Percentiles rank a stretch among this genome's conserved stretches.
Conservation (phyloP, 2,888 invertebrate species). For the Tetheella fluctuosa region DNA sequence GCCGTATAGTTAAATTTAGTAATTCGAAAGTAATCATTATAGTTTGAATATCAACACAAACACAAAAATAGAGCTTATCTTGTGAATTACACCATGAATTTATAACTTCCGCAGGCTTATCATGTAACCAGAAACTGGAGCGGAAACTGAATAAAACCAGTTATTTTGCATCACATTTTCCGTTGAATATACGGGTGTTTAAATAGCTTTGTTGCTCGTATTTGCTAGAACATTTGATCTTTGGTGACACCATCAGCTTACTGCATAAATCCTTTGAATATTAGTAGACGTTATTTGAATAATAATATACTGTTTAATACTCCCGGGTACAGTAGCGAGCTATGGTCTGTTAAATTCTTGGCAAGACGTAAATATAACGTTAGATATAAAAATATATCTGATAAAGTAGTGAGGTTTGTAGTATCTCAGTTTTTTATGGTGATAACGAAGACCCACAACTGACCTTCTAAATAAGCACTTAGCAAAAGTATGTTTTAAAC, state of each 20-base stretch:
- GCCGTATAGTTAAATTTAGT: not conserved
- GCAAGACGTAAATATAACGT: too few relatives aligned
- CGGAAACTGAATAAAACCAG: slow-evolving; percentile 12
- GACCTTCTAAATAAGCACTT: too few relatives aligned
- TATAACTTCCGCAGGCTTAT: slow-evolving; percentile 12
- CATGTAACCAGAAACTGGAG: slow-evolving; percentile 3
- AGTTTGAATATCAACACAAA: not conserved
- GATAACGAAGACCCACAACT: too few relatives aligned
- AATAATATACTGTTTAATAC: not conserved
- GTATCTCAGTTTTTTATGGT: too few relatives aligned
- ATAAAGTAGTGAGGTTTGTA: too few relatives aligned
- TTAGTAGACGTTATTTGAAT: not conserved
- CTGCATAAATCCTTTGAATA: not conserved
- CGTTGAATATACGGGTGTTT: not conserved
- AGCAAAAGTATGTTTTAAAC: too few relatives aligned
- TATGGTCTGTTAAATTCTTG: too few relatives aligned
- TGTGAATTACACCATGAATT: slow-evolving; percentile 1
- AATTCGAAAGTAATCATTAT: not conserved
- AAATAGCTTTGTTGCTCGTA: not conserved
- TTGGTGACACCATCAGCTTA: not conserved
- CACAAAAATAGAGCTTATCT: slow-evolving; percentile 4
- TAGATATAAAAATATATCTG: too few relatives aligned
- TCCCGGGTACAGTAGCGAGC: not conserved
- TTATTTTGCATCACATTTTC: slow-evolving; percentile 11
- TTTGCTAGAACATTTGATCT: not conserved